Percentiles rank a stretch among this genome's conserved stretches.
phyloP scores from a whole-genome alignment of 2,113 vertebrate genomes.

The Pseudorhombus dupliciocellatus region DNA sequence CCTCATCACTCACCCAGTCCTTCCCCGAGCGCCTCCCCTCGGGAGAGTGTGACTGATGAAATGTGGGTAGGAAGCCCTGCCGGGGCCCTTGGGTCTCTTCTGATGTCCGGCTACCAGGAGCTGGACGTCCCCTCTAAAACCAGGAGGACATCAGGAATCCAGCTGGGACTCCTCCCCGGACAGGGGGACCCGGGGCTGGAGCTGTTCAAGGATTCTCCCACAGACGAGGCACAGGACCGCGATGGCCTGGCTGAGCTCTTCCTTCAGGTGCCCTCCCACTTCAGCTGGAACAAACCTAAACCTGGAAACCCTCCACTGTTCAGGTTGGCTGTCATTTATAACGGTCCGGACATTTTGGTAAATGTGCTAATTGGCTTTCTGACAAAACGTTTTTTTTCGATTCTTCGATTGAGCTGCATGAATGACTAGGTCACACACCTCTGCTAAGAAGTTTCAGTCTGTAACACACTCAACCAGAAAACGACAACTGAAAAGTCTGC shows the following conservation, averaged over 20 bases:
- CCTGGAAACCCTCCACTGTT: constrained; percentile 91
- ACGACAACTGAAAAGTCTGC: no score
- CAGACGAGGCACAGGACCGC: constrained; percentile 78
- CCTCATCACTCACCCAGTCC: constrained; percentile 91
- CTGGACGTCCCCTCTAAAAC: constrained; percentile 95
- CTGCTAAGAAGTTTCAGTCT: no score
- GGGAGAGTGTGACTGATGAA: constrained; percentile 92
- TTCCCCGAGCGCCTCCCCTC: constrained; percentile 89
- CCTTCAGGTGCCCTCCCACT: constrained; percentile 92
- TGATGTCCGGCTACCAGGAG: constrained; percentile 83
- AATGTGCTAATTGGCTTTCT: neutral
- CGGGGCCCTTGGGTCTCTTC: constrained; percentile 78
- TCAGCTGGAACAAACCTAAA: constrained; percentile 95
- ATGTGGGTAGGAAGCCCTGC: constrained; percentile 85
- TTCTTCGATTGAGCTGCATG: neutral
- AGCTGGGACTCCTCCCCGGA: constrained; percentile 80
- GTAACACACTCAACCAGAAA: no score
- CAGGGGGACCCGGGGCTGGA: constrained; percentile 86
- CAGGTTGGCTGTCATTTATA: constrained; percentile 72
- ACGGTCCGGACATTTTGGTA: neutral
- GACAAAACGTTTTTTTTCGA: neutral
- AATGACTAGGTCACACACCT: no score
- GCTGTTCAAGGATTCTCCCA: constrained; percentile 82
- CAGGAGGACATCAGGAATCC: constrained; percentile 89
- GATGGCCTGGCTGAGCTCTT: constrained; percentile 90